Percentiles rank a stretch among this genome's conserved stretches.
Conservation (phyloP, 2,888 invertebrate species). For the Chironomus tentans region DNA sequence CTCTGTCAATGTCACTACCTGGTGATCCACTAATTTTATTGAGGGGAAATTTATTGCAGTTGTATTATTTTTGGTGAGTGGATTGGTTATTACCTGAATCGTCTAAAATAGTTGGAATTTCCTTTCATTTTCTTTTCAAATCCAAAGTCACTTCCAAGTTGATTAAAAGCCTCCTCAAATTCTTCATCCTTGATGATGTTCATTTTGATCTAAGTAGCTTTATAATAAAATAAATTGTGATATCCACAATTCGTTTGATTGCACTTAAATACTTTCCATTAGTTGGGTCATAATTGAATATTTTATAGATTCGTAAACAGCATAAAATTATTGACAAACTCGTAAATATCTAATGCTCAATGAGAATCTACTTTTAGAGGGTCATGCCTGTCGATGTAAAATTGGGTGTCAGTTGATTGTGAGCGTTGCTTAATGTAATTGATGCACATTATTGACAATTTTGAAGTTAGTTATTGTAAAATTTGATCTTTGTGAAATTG, state of each 20-base stretch:
- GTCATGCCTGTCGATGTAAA: background rate
- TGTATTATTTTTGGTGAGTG: too few species aligned
- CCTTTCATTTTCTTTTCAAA: background rate
- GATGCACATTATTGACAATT: too few species aligned
- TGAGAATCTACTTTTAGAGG: background rate
- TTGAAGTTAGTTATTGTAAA: too few species aligned
- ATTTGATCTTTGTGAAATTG: too few species aligned
- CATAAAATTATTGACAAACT: background rate
- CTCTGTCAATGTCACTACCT: too few species aligned
- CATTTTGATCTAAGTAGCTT: too few species aligned
- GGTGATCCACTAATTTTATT: too few species aligned
- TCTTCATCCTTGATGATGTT: constrained; percentile 2
- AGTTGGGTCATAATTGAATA: background rate
- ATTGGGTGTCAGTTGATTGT: too few species aligned
- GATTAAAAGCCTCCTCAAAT: background rate
- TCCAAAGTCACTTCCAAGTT: background rate
- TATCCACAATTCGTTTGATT: background rate
- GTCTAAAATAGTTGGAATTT: background rate
- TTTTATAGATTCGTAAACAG: background rate
- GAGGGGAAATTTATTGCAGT: too few species aligned
- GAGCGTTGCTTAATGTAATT: too few species aligned
- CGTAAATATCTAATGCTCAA: background rate
- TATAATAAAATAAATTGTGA: background rate
- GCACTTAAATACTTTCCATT: background rate
- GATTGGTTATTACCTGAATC: background rate